A percentile compares a stretch with the other conserved stretches of the same genome.
Evolutionary conservation across 2,888 invertebrate species (phyloP).

Genomic region (Escarpia spicata): DNA sequence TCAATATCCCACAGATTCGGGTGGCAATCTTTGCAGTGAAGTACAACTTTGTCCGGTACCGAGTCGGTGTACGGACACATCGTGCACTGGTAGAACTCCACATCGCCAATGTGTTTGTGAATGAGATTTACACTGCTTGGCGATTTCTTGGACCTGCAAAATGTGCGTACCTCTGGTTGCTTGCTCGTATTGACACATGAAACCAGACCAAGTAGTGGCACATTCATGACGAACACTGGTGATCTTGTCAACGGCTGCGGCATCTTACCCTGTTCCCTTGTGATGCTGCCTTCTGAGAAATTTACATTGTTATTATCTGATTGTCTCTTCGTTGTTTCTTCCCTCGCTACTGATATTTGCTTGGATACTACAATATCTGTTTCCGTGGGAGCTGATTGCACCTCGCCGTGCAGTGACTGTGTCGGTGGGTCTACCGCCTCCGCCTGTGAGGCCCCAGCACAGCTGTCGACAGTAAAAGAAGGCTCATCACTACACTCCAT

Average conservation of each 20-base stretch:
- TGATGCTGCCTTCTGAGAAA: not conserved
- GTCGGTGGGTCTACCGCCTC: not conserved
- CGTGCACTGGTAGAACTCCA: not conserved
- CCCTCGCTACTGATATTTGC: not conserved
- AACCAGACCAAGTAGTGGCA: not conserved
- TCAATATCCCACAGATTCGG: not conserved
- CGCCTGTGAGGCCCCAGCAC: too few species aligned
- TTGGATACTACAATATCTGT: not conserved
- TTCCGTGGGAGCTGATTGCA: not conserved
- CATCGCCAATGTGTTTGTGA: not conserved
- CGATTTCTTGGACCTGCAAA: slow-evolving; percentile 18
- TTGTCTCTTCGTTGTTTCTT: not conserved
- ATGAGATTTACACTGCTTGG: not conserved
- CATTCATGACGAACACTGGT: not conserved
- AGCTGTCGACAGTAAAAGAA: not conserved
- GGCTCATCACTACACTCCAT: not conserved
- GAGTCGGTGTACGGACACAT: not conserved
- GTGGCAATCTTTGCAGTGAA: not conserved
- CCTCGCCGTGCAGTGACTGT: not conserved
- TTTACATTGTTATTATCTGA: not conserved
- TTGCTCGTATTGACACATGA: not conserved
- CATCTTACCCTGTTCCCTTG: not conserved
- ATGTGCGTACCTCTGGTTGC: not conserved
- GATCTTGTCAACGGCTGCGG: not conserved
- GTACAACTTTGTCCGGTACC: not conserved